Base-by-base conservation (phyloP, 2,888 invertebrate species). In the Phalangium opilio region DNA sequence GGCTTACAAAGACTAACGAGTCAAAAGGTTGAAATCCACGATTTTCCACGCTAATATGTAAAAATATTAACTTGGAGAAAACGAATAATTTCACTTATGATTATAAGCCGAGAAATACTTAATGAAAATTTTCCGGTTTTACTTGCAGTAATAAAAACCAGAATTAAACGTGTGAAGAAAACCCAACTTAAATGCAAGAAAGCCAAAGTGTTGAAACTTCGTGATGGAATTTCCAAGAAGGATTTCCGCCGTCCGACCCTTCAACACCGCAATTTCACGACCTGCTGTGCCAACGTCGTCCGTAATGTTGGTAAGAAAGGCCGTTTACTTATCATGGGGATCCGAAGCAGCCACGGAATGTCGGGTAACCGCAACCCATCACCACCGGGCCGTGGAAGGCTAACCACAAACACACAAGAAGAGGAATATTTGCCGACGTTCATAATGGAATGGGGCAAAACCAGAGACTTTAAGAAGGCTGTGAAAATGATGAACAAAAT, bases 401-500 rank as follows among this genome's bases (percentile, higher is more conserved):
- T 27, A 27, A 27, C 4, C 27, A 8, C 8, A 4, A 27, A 27
- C 27, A 7, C 27, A 4, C 27, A 27, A 8, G 27, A 27, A 27
- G 27, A 27, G 27, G 27, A 27, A 8, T 27, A 27, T 8, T 58
- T 63, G 10, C 64, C 66, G 8, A 67, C 63, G 14, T 67, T 69
- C 58, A 64, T 68, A 53, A 64, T 68, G 64, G 64, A 64, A n/a
- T 68, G 68, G 68, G 61, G 59, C 46, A 59, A 58, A 19, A 62
- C 48, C 3, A 41, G 45, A 61, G 60, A 64, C 3, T 62, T 68
- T 51, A 64, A 64, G 46, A 64, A 61, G 57, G 66, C 68, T 7
- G 61, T 67, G 14, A 55, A 61, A 50, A 66, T 64, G 57, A 66
- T 67, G 55, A 62, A 64, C 50, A 62, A 60, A 38, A 60, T 68